A percentile compares a stretch with the other conserved stretches of the same genome.
These are phyloP conservation scores for Laothoe populi DNA, from an alignment of 2,888 invertebrate genomes.

Conservation along the genomic window DNA sequence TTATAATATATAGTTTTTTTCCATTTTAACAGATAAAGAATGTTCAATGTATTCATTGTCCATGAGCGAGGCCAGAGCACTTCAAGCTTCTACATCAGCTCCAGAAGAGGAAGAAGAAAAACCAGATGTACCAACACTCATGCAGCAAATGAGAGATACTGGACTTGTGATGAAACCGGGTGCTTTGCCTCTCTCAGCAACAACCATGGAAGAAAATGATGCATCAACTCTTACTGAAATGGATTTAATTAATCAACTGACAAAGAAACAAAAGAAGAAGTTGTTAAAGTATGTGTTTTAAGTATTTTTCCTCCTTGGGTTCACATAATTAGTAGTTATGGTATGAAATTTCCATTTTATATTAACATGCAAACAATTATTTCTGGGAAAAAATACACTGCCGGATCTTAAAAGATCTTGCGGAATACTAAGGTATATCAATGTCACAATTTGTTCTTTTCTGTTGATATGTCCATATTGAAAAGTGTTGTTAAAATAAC, in stretches of 20 bases:
- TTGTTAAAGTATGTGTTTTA: constrained; percentile 88
- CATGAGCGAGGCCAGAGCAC: constrained; percentile 92
- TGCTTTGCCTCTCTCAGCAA: constrained; percentile 84
- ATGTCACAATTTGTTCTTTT: too few relatives aligned
- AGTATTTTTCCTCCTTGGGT: background rate
- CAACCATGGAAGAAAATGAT: constrained; percentile 86
- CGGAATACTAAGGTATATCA: too few relatives aligned
- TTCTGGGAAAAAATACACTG: too few relatives aligned
- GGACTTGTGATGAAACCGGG: constrained; percentile 95
- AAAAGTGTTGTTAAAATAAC: too few relatives aligned
- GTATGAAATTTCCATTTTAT: too few relatives aligned
- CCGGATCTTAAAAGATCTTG: too few relatives aligned
- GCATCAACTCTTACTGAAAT: constrained; percentile 87
- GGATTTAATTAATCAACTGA: constrained; percentile 92
- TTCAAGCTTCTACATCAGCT: constrained; percentile 88
- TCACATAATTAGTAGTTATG: too few relatives aligned
- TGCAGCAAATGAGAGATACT: constrained; percentile 96
- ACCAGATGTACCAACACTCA: constrained; percentile 87
- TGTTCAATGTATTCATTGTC: constrained; percentile 96
- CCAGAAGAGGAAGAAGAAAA: constrained; percentile 88
- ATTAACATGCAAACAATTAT: too few relatives aligned
- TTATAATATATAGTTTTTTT: background rate
- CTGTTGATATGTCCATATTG: too few relatives aligned
- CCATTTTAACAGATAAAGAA: constrained; percentile 90
- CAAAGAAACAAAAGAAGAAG: constrained; percentile 95